These are phyloP conservation scores for Ips nitidus DNA, from an alignment of 1,140 invertebrate species.

Conservation along the genomic window DNA sequence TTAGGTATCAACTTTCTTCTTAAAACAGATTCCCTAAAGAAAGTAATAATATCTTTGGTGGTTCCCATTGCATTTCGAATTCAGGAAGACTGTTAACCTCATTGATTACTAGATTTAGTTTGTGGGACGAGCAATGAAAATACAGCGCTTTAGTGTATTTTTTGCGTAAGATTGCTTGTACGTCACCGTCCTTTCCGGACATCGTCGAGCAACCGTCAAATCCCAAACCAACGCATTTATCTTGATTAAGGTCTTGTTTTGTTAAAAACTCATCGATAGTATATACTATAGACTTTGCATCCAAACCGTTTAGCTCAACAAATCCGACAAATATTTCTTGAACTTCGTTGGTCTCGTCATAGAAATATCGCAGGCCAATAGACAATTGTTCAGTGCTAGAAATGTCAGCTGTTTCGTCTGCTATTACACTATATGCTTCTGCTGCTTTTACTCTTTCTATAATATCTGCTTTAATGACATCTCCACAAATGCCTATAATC, in stretches of 20 bases:
- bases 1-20: slow-evolving; percentile 46
- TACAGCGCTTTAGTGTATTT: slow-evolving; percentile 47
- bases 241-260: slow-evolving; percentile 7
- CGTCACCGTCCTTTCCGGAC: slow-evolving; percentile 46
- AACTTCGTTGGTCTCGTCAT: slow-evolving; percentile 13
- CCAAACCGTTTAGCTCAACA: slow-evolving; percentile 18
- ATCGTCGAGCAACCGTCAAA: slow-evolving; percentile 49
- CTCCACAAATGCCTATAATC: slow-evolving; percentile 32
- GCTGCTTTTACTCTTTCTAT: slow-evolving; percentile 15
- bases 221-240: slow-evolving; percentile 34
- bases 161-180: slow-evolving; percentile 45
- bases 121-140: slow-evolving; percentile 50
- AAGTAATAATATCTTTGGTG: slow-evolving; percentile 46
- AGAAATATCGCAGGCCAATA: slow-evolving; percentile 14
- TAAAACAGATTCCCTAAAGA: slow-evolving; percentile 47
- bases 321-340: slow-evolving; percentile 35
- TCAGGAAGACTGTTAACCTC: slow-evolving; percentile 44
- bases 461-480: slow-evolving; percentile 27
- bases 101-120: slow-evolving; percentile 49
- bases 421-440: slow-evolving; percentile 25
- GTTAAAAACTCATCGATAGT: slow-evolving; percentile 22
- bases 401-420: neutral
- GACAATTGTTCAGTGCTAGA: slow-evolving; percentile 28
- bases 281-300: slow-evolving; percentile 29
- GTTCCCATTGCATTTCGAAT: slow-evolving; percentile 46